Evolutionary conservation across 2,888 invertebrate genomes (phyloP), one percentile per base, ranked within the genome.

Genomic region (Eugnorisma glareosa): DNA sequence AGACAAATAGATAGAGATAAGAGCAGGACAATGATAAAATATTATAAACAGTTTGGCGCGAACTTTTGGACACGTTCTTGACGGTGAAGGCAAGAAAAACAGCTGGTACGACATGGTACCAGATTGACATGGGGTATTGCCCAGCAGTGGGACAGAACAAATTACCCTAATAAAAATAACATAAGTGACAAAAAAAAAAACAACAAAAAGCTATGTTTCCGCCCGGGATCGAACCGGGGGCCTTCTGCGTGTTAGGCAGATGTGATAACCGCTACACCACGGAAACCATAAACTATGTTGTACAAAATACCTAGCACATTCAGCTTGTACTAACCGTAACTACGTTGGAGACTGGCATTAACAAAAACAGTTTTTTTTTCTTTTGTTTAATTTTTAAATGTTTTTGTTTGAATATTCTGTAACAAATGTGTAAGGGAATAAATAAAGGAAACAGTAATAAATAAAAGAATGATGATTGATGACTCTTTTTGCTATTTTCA

Each of bases 181-280:
- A n/a, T n/a, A 7, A 28, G 6, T 13, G 15, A 6, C n/a, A 57
- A 57, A 28, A 28, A 15, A 6, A 66, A 69, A 37, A 67, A 75
- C 93, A 89, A 72, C 81, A 40, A 77, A 79, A 94, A 91, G 73
- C 82, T 91, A 92, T 98, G 98, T 98, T 98, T 98, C 97, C 98
- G 98, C 98, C 98, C 98, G 98, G 98, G 98, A 98, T 98, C 98
- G 98, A 98, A 98, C 98, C 98, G 98, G 98, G 98, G 98, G 97
- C 98, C 98, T 98, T 98, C 98, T 98, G 98, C 98, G 98, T 98
- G 98, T 98, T 98, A 98, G 98, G 98, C 98, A 98, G 98, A 98
- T 98, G 98, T 98, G 98, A 98, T 98, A 98, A 98, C 98, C 98
- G 98, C 98, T 98, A 98, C 98, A 98, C 98, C 98, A 98, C 98